Evolutionary conservation across 2,797 vertebrate species (phyloP).

Genomic region (Peromyscus melanophrys): DNA sequence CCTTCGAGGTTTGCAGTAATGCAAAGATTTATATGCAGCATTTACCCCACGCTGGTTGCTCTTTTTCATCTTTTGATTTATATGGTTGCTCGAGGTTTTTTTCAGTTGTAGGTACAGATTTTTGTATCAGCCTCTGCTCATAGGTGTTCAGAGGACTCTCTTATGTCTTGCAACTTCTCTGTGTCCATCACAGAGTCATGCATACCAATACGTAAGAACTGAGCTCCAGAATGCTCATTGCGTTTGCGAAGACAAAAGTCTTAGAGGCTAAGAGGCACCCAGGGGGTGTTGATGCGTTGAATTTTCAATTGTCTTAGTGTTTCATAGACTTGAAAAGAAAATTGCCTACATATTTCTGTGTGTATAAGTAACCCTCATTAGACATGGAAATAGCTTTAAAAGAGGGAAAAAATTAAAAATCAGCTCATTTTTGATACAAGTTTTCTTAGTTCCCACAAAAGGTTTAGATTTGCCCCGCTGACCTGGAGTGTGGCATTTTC

Average conservation of each 20-base stretch:
- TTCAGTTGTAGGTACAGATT: constrained; percentile 6
- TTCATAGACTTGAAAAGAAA: constrained; percentile 17
- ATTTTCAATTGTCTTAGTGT: background rate
- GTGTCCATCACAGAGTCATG: background rate
- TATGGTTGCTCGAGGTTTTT: constrained; percentile 67
- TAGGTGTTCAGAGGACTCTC: background rate
- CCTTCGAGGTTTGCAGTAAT: constrained; percentile 87
- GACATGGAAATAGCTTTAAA: too few relatives aligned
- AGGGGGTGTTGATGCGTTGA: background rate
- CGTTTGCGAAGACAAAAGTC: background rate
- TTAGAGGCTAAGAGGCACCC: background rate
- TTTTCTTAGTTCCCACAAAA: background rate
- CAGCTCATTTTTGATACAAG: background rate
- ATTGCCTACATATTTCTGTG: background rate
- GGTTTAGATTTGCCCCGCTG: background rate
- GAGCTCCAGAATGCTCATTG: background rate
- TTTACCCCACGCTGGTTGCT: constrained; percentile 80
- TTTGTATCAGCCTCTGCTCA: background rate
- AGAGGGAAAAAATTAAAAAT: background rate
- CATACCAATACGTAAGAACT: background rate
- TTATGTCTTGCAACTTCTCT: background rate
- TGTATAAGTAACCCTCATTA: background rate
- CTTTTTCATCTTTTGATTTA: constrained; percentile 82
- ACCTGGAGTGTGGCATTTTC: background rate
- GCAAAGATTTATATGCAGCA: constrained; percentile 87